These are phyloP conservation scores for Pemphigus obesinymphae DNA, from an alignment of 1,140 invertebrate genomes.

Conservation along the genomic window DNA sequence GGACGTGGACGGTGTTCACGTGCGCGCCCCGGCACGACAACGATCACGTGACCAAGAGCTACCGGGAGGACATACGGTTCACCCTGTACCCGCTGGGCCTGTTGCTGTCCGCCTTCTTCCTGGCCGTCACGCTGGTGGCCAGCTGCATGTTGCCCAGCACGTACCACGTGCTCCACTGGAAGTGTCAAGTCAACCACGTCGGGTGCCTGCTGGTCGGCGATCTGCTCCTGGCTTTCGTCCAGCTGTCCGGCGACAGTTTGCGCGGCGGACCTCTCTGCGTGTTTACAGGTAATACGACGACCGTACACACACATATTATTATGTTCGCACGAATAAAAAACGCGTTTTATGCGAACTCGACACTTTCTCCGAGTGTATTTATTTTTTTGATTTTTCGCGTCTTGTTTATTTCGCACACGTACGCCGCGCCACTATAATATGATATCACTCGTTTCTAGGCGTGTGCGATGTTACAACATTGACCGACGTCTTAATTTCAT, in stretches of 20 bases:
- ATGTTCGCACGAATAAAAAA: too few relatives aligned
- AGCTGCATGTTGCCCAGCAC: constrained; percentile 70
- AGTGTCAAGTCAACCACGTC: constrained; percentile 77
- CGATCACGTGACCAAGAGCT: constrained; percentile 50
- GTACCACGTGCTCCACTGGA: constrained; percentile 78
- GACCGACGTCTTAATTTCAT: too few relatives aligned
- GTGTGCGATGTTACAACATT: too few relatives aligned
- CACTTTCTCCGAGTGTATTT: neutral
- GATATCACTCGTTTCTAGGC: too few relatives aligned
- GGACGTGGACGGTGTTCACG: constrained; percentile 57
- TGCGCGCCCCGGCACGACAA: constrained; percentile 57
- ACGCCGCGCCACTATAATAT: too few relatives aligned
- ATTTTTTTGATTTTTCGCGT: neutral
- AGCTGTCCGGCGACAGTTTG: constrained; percentile 59
- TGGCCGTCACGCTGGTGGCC: constrained; percentile 68
- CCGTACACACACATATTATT: too few relatives aligned
- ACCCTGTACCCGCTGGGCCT: constrained; percentile 68
- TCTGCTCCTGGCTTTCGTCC: constrained; percentile 68
- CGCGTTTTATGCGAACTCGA: too few relatives aligned
- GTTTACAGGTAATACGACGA: constrained; percentile 65
- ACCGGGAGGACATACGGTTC: constrained; percentile 56
- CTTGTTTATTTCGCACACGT: neutral
- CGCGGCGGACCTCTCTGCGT: constrained; percentile 56
- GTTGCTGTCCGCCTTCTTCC: constrained; percentile 69
- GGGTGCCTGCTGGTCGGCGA: constrained; percentile 72